phyloP scores from a whole-genome alignment of 2,797 vertebrate genomes.

The Cetoscarus ocellatus region DNA sequence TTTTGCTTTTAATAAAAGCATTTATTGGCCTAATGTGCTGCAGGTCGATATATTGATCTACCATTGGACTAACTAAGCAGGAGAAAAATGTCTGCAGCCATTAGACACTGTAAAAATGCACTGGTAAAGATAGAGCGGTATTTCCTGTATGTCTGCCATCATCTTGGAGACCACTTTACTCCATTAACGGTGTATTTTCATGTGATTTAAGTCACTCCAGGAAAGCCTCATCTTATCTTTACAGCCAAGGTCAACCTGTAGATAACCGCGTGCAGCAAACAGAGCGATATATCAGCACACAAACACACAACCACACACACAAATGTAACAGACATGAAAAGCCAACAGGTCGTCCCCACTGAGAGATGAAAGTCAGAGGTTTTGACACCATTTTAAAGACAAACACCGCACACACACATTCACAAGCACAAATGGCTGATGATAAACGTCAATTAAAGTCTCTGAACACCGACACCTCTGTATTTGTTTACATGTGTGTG shows the following conservation, averaged over 20 bases:
- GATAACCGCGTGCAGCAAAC: conserved; percentile 1
- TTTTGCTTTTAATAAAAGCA: conserved; percentile 39
- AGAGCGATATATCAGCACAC: background rate
- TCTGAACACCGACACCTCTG: background rate
- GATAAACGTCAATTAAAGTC: background rate
- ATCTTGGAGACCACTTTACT: conserved; percentile 8
- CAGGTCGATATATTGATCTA: conserved; percentile 21
- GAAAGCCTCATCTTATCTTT: conserved; percentile 1
- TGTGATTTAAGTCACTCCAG: background rate
- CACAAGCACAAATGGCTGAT: background rate
- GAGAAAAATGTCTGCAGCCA: conserved; percentile 12
- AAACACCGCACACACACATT: background rate
- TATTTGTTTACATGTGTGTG: background rate
- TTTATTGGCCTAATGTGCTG: conserved; percentile 24
- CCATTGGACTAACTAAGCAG: conserved; percentile 5
- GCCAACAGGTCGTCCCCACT: background rate
- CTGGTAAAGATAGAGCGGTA: background rate
- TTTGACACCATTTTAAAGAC: conserved; percentile 9
- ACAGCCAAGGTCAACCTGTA: conserved; percentile 10
- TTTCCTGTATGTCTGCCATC: background rate
- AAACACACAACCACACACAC: background rate
- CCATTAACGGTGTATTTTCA: background rate
- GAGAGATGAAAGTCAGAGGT: background rate
- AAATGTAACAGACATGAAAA: background rate
- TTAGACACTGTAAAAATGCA: background rate